These are phyloP conservation scores for Lepisosteus osseus DNA, from an alignment of 2,113 vertebrate species.

Conservation along the genomic window DNA sequence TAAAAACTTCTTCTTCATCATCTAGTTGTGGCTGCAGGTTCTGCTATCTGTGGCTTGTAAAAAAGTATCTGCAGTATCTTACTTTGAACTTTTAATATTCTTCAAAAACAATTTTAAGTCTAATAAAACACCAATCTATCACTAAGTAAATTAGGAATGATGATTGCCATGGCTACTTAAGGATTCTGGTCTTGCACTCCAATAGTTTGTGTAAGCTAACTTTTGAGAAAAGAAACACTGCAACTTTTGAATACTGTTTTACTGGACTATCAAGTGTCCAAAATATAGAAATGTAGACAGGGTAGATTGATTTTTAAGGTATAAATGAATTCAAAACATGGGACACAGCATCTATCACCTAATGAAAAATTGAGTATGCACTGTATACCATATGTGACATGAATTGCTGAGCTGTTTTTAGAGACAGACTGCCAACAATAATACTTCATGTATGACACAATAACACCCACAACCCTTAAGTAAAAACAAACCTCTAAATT, in stretches of 20 bases:
- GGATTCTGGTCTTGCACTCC: too few species aligned
- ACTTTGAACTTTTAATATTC: too few species aligned
- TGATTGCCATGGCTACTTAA: too few species aligned
- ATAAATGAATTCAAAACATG: not conserved
- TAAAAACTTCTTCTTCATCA: too few species aligned
- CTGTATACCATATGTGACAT: not conserved
- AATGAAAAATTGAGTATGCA: constrained; percentile 11
- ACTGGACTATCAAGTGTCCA: not conserved
- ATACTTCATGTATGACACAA: not conserved
- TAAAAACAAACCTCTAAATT: not conserved
- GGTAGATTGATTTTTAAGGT: constrained; percentile 20
- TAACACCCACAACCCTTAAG: not conserved
- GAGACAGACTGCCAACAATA: not conserved
- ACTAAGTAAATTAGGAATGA: too few species aligned
- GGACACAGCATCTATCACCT: not conserved
- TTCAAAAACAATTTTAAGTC: too few species aligned
- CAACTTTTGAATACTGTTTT: not conserved
- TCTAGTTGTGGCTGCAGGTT: too few species aligned
- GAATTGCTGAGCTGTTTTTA: not conserved
- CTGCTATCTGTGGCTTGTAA: too few species aligned
- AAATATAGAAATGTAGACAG: not conserved
- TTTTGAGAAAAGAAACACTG: too few species aligned
- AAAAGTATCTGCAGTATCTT: too few species aligned
- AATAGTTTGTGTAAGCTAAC: too few species aligned
- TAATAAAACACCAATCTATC: too few species aligned